Evolutionary conservation across 2,113 vertebrate species (phyloP), one percentile per base, ranked within the genome.

Genomic region (Xiphorhynchus elegans): DNA sequence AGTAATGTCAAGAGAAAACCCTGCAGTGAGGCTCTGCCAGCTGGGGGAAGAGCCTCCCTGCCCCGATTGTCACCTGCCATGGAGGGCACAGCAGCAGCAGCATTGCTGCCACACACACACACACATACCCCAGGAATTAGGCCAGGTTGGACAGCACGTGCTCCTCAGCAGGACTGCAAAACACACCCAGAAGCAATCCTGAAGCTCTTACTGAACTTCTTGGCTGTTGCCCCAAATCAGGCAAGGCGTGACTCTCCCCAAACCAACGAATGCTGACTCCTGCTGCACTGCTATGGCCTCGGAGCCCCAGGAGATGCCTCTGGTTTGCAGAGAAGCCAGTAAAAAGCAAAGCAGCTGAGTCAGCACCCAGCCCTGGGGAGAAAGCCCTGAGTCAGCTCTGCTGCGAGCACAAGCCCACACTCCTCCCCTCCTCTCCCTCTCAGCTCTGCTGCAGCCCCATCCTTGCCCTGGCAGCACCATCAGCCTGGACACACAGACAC

Each of bases 321-420:
- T 25, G 37, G 79, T 59, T 85, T 96, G 3, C 66, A 55, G 76
- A 75, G 83, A 23, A 84, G 73, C 56, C 80, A 89, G 69, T 5
- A 78, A 68, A 77, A 56, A 40, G 37, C 83, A 81, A 60, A 96
- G 76, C 35, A 90, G 85, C 85, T 92, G 95, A 95, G 76, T 96
- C 96, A 96, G 96, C 95, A 68, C 56, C 59, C 76, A 68, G 67
- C 82, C 55, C 88, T 53, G 46, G 39, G 63, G 78, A 95, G 72
- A 93, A 93, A 93, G 86, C 52, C 68, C 80, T 97, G 95, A 93
- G 76, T 95, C 96, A 96, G 96, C 96, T 86, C 76, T 28, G 56
- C 56, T 64, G 4, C 0, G 0, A 77, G 90, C 85, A 52, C 75
- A 23, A 66, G 35, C 74, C 5, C 1, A 39, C 59, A 3, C 76